These are phyloP conservation scores for Ditula angustiorana DNA, from an alignment of 2,888 invertebrate genomes.

Conservation along the genomic window DNA sequence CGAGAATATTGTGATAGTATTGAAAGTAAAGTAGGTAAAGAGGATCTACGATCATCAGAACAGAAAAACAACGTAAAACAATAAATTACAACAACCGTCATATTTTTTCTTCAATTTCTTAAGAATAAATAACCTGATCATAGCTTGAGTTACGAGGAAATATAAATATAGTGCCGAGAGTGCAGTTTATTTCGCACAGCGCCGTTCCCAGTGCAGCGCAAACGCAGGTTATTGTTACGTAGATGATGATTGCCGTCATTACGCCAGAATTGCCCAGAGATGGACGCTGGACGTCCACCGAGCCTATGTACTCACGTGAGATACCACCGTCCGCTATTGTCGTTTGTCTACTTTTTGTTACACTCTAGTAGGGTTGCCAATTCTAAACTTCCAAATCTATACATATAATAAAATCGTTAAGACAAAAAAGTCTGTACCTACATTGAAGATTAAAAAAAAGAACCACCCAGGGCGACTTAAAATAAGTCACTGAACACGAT, in stretches of 20 bases:
- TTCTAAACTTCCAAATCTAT: too few species aligned
- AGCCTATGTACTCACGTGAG: slow-evolving; percentile 68
- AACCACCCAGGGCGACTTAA: too few species aligned
- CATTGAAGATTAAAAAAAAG: too few species aligned
- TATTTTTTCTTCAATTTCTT: background rate
- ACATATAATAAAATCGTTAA: too few species aligned
- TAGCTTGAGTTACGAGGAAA: background rate
- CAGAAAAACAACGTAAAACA: background rate
- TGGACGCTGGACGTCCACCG: slow-evolving; percentile 41
- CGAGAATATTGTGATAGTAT: too few species aligned
- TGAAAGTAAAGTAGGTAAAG: too few species aligned
- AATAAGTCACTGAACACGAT: too few species aligned
- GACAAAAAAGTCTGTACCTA: too few species aligned
- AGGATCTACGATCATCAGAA: too few species aligned
- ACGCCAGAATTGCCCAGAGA: slow-evolving; percentile 69
- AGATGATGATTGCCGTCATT: slow-evolving; percentile 84
- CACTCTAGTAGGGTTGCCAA: too few species aligned
- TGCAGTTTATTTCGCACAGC: slow-evolving; percentile 57
- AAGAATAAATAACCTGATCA: background rate
- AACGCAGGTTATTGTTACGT: slow-evolving; percentile 71
- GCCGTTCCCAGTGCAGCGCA: slow-evolving; percentile 49
- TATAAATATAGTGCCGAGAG: slow-evolving; percentile 1
- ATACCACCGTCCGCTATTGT: slow-evolving; percentile 47
- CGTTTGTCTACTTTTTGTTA: background rate
- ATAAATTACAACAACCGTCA: background rate